Base-by-base conservation (phyloP, 2,888 invertebrate genomes). In the Peribatodes rhomboidaria region DNA sequence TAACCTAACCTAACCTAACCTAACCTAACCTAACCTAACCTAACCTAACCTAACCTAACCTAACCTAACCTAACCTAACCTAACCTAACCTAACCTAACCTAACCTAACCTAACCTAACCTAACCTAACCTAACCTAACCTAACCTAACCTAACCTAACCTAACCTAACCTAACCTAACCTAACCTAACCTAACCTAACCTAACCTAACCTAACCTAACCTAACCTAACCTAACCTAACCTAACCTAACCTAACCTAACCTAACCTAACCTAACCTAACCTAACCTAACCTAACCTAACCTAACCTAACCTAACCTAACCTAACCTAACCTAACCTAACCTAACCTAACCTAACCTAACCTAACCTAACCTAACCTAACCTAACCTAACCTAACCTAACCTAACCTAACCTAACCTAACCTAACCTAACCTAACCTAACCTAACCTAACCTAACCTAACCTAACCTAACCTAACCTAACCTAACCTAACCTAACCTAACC, bases 41-140 rank as follows among this genome's bases (percentile, higher is more conserved):
- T 63, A 66, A 68, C 66, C 68, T 67, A 68, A 70, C 68, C 67
- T 67, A 65, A 63, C 70, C 70, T 62, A 64, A 71, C 68, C 72
- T 68, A 72, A 72, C 69, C 54, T 42, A 54, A 54, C 69, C 47
- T 65, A 68, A 68, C 65, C 68, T 65, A 65, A 33, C 61, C 65
- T 59, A 68, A 68, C 65, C 68, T 65, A 68, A 47, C 47, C 47
- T 47, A 47, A 47, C 47, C 69, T 69, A 71, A 72, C 70, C 70
- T 68, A 72, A 70, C 70, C 70, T 69, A 72, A 68, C 67, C 67
- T 62, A 67, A 66, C 70, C 66, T 66, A 67, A 64, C 33, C 10
- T 33, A 10, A 7, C 9, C 33, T 10, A 10, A 7, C 33, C 9
- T 10, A 9, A 33, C 33, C 67, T 59, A 67, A 59, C 67, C 59